Base-by-base conservation (phyloP, 1,140 invertebrate species). In the Ctenoplectra terminalis region DNA sequence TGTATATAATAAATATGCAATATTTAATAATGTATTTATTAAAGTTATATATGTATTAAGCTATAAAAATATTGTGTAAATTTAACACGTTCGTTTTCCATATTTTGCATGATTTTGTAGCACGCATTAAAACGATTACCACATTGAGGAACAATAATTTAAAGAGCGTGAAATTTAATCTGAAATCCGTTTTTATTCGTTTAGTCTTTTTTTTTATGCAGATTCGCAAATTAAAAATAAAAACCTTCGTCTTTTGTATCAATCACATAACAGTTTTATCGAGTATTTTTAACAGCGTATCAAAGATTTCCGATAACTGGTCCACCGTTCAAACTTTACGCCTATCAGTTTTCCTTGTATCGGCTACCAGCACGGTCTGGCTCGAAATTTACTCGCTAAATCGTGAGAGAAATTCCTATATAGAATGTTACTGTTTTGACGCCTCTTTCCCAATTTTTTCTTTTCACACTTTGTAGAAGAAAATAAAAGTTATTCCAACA, bases 231-330 rank as follows among this genome's bases (percentile, higher is more conserved):
- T 17, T 26, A 37, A 60, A 37, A 63, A 75, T 37, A 48, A 20
- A 37, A 26, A 29, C 7, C 26, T 20, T 17, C 23, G 8, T 26
- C n/a, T 29, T 40, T 52, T 37, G 43, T 50, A 43, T 31, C 58
- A 63, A 63, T 64, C 72, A 37, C 34, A 15, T 71, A 48, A 71
- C 50, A 54, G 50, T 26, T 71, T 71, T 54, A 71, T 71, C 67
- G 67, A 31, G 29, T 75, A 63, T 63, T 63, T 75, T 75, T 75
- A 64, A 63, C 72, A 50, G 46, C 31, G 46, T 64, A 63, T 48
- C 58, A 31, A 70, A 50, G 58, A 64, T 75, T 75, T 75, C 43
- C 72, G 72, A 75, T 75, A 75, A 64, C 43, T 52, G 58, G 31
- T 48, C 31, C 31, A 50, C 58, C 15, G 43, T 31, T 50, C 23